Base-by-base conservation (phyloP, 2,888 invertebrate species). In the Apodemia mormo region DNA sequence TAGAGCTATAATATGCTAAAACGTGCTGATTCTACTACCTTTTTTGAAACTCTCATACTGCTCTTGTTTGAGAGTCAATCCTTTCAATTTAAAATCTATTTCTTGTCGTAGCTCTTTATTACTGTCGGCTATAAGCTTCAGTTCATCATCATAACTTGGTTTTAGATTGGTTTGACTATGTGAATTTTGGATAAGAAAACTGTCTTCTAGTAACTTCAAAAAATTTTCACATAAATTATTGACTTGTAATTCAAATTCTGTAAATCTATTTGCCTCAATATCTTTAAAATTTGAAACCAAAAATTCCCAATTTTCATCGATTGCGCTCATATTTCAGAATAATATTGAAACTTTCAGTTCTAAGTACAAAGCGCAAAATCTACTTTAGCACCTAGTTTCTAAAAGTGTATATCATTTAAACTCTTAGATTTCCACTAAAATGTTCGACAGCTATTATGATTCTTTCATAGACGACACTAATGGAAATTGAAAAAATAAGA, bases 31-130 rank as follows among this genome's bases (percentile, higher is more conserved):
- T 45, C 45, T 58, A 67, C 8, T 75, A 89, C 92, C 91, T 82
- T 85, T 82, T 79, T 90, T 93, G 61, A 77, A 87, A 67, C 74
- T 83, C 75, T 87, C 86, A 78, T 89, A 92, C 65, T 85, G 83
- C 37, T 49, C 73, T 79, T 88, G 85, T 70, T 85, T 83, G 69
- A 75, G 77, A 6, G 84, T 75, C 65, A 89, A 74, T 69, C 83
- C 84, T 70, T 85, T 82, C 56, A 84, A 54, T 81, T 86, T 89
- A 49, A 45, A 72, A 14, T 88, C 90, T 54, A 91, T 85, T 66
- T 87, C 82, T 66, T 80, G 77, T 30, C 84, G 82, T 58, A 90
- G 65, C 61, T 83, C 78, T 76, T 83, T 88, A 76, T 92, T 93
- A 70, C 72, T 79, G 66, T 90, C 89, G 29, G 79, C 73, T 5